Conservation (phyloP, 2,797 vertebrate species). For the Urosaurus nigricauda region DNA sequence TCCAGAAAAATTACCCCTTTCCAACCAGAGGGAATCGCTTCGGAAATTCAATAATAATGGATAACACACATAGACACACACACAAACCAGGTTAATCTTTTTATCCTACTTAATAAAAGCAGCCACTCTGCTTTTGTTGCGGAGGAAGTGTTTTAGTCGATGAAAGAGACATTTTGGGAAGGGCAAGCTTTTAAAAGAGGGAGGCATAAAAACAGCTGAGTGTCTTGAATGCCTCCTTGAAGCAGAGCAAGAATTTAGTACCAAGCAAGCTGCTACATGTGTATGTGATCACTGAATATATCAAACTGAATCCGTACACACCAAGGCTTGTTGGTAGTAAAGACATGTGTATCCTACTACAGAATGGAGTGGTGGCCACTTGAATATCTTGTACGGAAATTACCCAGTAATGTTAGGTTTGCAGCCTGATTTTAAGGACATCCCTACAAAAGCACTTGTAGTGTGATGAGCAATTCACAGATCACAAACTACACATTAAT, state of each 20-base stretch:
- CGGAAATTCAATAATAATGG: conserved; percentile 14
- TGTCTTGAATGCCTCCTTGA: not conserved
- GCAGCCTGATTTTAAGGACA: conserved; percentile 19
- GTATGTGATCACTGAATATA: conserved; percentile 3
- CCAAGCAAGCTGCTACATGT: too few species aligned
- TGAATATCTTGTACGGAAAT: not conserved
- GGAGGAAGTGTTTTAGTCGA: too few species aligned
- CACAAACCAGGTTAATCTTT: conserved; percentile 3
- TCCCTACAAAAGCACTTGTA: not conserved
- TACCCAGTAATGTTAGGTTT: conserved; percentile 57
- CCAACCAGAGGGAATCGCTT: not conserved
- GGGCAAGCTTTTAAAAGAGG: too few species aligned
- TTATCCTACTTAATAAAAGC: not conserved
- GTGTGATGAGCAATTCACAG: too few species aligned
- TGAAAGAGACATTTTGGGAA: not conserved
- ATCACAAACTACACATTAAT: not conserved
- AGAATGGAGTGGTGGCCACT: conserved; percentile 35
- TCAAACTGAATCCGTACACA: conserved; percentile 14
- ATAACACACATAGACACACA: not conserved
- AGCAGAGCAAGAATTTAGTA: not conserved
- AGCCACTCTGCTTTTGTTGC: not conserved
- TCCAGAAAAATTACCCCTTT: not conserved
- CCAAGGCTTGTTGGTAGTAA: conserved; percentile 25
- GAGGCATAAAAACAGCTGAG: not conserved
- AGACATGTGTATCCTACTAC: conserved; percentile 74